Conservation (phyloP, 1,140 invertebrate species). For the Drosophila nasuta region DNA sequence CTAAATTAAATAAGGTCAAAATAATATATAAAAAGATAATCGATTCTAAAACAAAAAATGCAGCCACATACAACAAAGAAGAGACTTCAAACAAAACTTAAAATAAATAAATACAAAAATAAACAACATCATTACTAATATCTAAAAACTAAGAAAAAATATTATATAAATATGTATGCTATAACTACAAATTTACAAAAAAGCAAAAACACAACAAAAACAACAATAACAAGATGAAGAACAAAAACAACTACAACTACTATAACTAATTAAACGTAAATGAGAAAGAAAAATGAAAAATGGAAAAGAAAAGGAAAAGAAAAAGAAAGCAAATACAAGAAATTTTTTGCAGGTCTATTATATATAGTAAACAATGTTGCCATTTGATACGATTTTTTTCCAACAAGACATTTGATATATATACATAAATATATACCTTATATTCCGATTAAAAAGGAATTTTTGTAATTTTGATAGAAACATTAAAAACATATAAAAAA, state of each 20-base stretch:
- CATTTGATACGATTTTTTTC: conserved; percentile 81
- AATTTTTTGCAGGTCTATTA: conserved; percentile 81
- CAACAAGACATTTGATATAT: conserved; percentile 76
- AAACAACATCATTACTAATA: conserved; percentile 38
- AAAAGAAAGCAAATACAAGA: conserved; percentile 48
- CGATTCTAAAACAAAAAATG: conserved; percentile 22
- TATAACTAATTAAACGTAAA: conserved; percentile 39
- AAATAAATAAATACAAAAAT: conserved; percentile 28
- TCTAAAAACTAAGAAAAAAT: conserved; percentile 17
- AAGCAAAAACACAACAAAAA: conserved; percentile 21
- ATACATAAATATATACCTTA: conserved; percentile 75
- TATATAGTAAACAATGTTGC: conserved; percentile 81
- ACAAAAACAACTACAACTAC: conserved; percentile 54
- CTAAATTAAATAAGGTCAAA: conserved; percentile 18
- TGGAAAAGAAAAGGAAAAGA: conserved; percentile 5
- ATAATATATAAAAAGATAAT: conserved; percentile 15
- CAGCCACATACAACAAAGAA: conserved; percentile 58
- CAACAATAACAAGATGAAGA: conserved; percentile 7
- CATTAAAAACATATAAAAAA: conserved; percentile 69
- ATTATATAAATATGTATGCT: conserved; percentile 35
- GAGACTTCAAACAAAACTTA: conserved; percentile 40
- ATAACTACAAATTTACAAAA: conserved; percentile 62
- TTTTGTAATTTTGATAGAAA: conserved; percentile 83
- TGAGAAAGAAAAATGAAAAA: too few relatives aligned
- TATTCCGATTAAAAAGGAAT: conserved; percentile 78